Base-by-base conservation (phyloP, 1,140 invertebrate species). In the Cydia splendana region DNA sequence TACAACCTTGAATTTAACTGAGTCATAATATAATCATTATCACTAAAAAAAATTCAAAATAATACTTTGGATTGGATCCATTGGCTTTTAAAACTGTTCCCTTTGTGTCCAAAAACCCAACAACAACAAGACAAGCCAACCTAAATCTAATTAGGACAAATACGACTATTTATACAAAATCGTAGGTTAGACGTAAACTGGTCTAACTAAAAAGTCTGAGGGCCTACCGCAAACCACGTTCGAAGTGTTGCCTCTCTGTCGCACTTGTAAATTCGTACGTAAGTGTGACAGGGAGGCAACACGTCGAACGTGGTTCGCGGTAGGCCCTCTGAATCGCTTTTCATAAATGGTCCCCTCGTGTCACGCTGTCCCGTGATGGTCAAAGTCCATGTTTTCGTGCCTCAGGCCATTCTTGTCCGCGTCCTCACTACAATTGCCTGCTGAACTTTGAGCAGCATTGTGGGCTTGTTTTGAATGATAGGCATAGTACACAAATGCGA, bases 301-400 rank as follows among this genome's bases (percentile, higher is more conserved):
- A n/a, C n/a, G n/a, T n/a, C n/a, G n/a, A n/a, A n/a, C n/a, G n/a
- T n/a, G n/a, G n/a, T n/a, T n/a, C n/a, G n/a, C n/a, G n/a, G n/a
- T n/a, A n/a, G n/a, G n/a, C n/a, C n/a, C n/a, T n/a, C n/a, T n/a
- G 10, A 3, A 7, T 53, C 13, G 2, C 53, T 57, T 10, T 20
- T 24, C 20, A 62, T 62, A 9, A 62, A 62, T 24, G 20, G 2
- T 12, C 20, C 57, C 57, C 53, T 62, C 6, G 57, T 62, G 53
- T 57, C 12, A 18, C 53, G 2, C 34, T 45, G 67, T 71, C 67
- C 34, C 67, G 67, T 71, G 67, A 71, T 71, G 78, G 82, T 18
- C 81, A 83, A 89, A 88, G 86, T 87, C 80, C 81, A 78, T 87
- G 82, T 87, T 87, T 79, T 83, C 78, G 75, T 85, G 79, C 78